phyloP scores from a whole-genome alignment of 2,888 invertebrate genomes.

The Tetrapedia diversipes region DNA sequence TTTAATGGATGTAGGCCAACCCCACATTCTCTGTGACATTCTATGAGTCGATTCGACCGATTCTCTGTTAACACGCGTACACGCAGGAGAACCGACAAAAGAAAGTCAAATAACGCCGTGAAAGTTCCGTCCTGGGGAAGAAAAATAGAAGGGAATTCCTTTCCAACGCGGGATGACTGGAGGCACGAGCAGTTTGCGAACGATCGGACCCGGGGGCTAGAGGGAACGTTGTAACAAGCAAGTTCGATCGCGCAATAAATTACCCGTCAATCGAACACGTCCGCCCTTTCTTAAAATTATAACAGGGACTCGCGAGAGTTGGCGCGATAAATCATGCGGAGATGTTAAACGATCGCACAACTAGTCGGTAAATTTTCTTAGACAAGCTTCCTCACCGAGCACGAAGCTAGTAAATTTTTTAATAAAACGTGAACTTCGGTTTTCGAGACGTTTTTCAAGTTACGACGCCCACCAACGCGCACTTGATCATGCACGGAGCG shows the following conservation, averaged over 20 bases:
- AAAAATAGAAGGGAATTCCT: neutral
- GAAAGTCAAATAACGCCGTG: conserved; percentile 4
- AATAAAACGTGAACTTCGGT: too few relatives aligned
- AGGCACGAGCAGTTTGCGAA: neutral
- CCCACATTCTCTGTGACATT: too few relatives aligned
- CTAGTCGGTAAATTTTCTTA: conserved; percentile 45
- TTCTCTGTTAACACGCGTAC: too few relatives aligned
- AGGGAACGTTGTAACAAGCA: conserved; percentile 3
- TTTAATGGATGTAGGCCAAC: too few relatives aligned
- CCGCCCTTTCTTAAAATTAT: conserved; percentile 39
- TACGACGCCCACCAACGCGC: conserved; percentile 24
- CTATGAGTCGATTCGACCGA: too few relatives aligned
- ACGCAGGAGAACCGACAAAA: too few relatives aligned
- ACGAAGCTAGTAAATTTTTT: conserved; percentile 41
- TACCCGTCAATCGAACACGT: conserved; percentile 42
- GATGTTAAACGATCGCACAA: conserved; percentile 36
- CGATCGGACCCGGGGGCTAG: neutral
- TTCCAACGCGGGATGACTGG: neutral
- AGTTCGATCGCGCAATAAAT: conserved; percentile 37
- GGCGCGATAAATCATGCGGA: conserved; percentile 44
- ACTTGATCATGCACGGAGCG: conserved; percentile 42
- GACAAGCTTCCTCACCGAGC: conserved; percentile 31
- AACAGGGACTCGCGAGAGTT: conserved; percentile 34
- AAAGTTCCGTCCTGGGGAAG: neutral
- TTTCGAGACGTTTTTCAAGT: too few relatives aligned